A percentile compares a stretch with the other conserved stretches of the same genome.
phyloP scores from a whole-genome alignment of 2,888 invertebrate genomes.

The Lithophane socia region DNA sequence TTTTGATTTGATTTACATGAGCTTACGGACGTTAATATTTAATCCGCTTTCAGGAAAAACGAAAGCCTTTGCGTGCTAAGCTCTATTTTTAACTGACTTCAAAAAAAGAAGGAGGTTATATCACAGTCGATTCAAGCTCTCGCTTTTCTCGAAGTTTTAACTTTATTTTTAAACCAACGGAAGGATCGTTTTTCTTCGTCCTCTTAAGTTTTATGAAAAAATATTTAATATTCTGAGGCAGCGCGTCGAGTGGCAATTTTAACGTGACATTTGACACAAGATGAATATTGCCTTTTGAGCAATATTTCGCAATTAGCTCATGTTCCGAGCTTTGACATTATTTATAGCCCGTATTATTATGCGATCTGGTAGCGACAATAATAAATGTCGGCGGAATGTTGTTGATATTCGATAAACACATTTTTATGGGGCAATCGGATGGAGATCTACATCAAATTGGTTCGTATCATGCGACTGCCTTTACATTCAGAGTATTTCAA shows the following conservation, averaged over 20 bases:
- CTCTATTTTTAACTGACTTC: slow-evolving; percentile 5
- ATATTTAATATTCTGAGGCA: slow-evolving; percentile 32
- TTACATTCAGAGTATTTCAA: slow-evolving; percentile 39
- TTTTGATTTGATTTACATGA: too few species aligned
- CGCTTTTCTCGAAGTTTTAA: slow-evolving; percentile 35
- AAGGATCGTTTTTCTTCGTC: slow-evolving; percentile 35
- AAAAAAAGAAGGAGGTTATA: neutral
- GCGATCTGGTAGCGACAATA: slow-evolving; percentile 37
- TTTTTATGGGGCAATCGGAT: slow-evolving; percentile 57
- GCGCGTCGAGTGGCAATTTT: slow-evolving; percentile 48
- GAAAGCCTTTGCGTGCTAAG: slow-evolving; percentile 8
- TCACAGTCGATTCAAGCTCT: slow-evolving; percentile 33
- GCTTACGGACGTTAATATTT: slow-evolving; percentile 11
- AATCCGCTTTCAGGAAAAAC: slow-evolving; percentile 36
- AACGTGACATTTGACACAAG: slow-evolving; percentile 22
- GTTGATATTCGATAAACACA: slow-evolving; percentile 61
- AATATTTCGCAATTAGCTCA: slow-evolving; percentile 53
- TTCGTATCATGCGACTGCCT: slow-evolving; percentile 50
- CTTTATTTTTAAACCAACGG: slow-evolving; percentile 20
- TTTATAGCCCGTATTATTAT: slow-evolving; percentile 38
- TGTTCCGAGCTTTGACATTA: slow-evolving; percentile 31
- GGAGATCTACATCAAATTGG: slow-evolving; percentile 56
- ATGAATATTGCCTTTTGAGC: slow-evolving; percentile 36
- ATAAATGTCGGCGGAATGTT: slow-evolving; percentile 53
- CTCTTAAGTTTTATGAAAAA: slow-evolving; percentile 40